Base-by-base conservation (phyloP, 2,113 vertebrate species). In the Herpailurus yagouaroundi region DNA sequence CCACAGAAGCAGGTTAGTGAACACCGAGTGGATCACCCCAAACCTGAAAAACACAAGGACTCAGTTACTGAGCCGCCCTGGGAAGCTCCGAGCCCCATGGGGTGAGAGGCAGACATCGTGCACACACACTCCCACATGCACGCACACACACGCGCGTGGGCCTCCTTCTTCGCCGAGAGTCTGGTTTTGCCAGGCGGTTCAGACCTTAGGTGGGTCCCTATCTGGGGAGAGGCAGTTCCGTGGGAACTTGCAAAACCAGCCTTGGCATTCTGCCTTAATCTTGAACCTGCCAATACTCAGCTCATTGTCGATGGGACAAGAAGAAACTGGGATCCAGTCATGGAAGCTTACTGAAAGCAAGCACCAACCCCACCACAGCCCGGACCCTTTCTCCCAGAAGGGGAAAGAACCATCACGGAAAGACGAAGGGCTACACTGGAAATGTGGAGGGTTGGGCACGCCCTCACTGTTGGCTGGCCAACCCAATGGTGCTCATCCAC, bases 1-100 rank as follows among this genome's bases (percentile, higher is more conserved):
- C 99, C 99, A 99, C 94, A 99, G 98, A 23, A 99, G 99, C 63
- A 99, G 98, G 98, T 99, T 99, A 83, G 99, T 99, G 97, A 99
- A 99, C 94, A 99, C 99, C 0, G 99, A 99, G 80, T 99, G 99
- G 97, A 99, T 99, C 92, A 99, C 99, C 16, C 99, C 99, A 92
- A 99, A 99, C 96, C 99, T 99, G 98, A 25, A 92, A 98, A 93
- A 97, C 63, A 98, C 92, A 81, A 15, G 5, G 60, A 33, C n/a
- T 19, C 13, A 0, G 57, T 18, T 69, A 41, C 1, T 9, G 33
- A 77, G 38, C 3, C 10, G 33, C 52, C 13, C 87, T n/a, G 48
- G 60, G 66, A 60, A 60, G 10, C 7, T 10, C 29, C 14, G 0
- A 33, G 36, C n/a, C 55, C 76, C 31, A 0, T 0, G 64, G n/a